Base-by-base conservation (phyloP, 2,797 vertebrate species). In the Pterois miles region DNA sequence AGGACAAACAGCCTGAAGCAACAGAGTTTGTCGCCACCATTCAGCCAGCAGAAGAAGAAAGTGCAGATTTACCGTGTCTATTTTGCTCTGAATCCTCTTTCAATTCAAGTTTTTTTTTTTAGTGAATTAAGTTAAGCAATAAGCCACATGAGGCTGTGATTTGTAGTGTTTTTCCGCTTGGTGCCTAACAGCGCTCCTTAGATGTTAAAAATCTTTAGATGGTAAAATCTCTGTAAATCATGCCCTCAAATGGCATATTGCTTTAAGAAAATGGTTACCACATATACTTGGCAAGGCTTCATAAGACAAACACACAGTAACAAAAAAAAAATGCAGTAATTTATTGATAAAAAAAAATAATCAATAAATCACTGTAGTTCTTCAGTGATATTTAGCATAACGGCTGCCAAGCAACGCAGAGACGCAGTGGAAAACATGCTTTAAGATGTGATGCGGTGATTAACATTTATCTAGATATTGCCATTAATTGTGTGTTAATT, bases 1-100 rank as follows among this genome's bases (percentile, higher is more conserved):
- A 54, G n/a, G n/a, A n/a, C 12, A 43, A 78, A 71, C 31, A 29
- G 80, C 52, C 50, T 34, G 22, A 78, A 59, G 74, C 38, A 50
- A 62, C 8, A 62, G 38, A 53, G 76, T 46, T 63, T 38, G 33
- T 59, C 4, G 6, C 23, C 64, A 40, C 22, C 18, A 23, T 66
- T 18, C 40, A 70, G 31, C 27, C 16, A 43, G 29, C 46, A 50
- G 46, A 20, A 64, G 27, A 74, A 5, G 13, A 71, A 66, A 75
- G 18, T 13, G 23, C 36, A 68, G 25, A 50, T 62, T 10, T 27
- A 18, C 5, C 8, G 11, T 4, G 23, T 64, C 23, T 13, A 13
- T 43, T 64, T 43, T 3, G 33, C 38, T 23, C 23, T 8, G 6
- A 60, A 36, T 22, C 8, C 5, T 16, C 5, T 10, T 58, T 33